These are phyloP conservation scores for Ovibos moschatus DNA, from an alignment of 2,113 vertebrate genomes.

Conservation along the genomic window DNA sequence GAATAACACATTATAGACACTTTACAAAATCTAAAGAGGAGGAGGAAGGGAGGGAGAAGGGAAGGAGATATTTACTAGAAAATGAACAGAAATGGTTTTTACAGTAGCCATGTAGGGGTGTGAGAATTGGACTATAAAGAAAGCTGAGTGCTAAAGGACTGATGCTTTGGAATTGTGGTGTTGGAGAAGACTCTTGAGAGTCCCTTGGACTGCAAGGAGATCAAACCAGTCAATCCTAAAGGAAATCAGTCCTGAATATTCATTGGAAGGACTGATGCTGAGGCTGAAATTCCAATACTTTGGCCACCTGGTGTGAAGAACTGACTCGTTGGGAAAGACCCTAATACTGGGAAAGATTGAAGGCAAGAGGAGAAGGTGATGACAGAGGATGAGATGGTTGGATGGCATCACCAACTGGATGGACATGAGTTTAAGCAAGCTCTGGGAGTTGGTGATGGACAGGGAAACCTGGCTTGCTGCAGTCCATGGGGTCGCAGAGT, in stretches of 20 bases:
- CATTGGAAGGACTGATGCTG: background rate
- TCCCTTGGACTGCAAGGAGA: background rate
- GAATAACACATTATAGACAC: background rate
- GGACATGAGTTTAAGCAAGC: background rate
- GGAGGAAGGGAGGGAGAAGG: background rate
- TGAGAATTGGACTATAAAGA: background rate
- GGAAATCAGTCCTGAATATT: background rate
- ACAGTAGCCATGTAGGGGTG: background rate
- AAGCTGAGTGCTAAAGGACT: background rate
- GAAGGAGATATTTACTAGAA: background rate
- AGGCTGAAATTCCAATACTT: background rate
- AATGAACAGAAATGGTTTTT: background rate
- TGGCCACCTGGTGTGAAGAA: background rate
- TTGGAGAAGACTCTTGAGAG: background rate
- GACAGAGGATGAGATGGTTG: background rate
- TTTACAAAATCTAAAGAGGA: background rate
- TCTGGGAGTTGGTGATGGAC: background rate
- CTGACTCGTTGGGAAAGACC: background rate
- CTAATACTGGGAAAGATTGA: background rate
- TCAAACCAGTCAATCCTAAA: background rate
- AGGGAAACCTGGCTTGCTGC: accelerated
- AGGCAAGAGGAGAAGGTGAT: background rate
- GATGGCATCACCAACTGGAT: background rate
- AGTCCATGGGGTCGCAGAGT: background rate
- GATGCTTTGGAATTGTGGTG: background rate